Conservation (phyloP, 2,113 vertebrate genomes). For the Cettia cetti region DNA sequence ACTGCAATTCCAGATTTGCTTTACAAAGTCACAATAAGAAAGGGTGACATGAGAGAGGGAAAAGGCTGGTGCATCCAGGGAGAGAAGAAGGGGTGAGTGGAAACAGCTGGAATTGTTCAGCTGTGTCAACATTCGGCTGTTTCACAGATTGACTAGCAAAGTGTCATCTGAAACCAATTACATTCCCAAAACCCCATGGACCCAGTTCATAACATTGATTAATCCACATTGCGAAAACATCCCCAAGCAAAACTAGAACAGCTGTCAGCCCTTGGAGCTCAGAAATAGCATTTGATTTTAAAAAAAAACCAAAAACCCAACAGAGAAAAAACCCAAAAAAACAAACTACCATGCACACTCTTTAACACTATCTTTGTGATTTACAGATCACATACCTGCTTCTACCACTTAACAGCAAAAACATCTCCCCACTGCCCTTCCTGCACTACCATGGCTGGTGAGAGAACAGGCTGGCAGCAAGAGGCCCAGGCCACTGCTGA, state of each 20-base stretch:
- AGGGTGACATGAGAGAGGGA: conserved; percentile 42
- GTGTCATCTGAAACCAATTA: conserved; percentile 85
- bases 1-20: conserved; percentile 21
- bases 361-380: background rate
- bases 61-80: conserved; percentile 60
- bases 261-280: conserved; percentile 74
- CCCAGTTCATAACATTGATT: conserved; percentile 84
- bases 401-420: background rate
- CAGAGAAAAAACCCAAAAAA: background rate
- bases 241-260: conserved; percentile 78
- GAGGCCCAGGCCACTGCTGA: background rate
- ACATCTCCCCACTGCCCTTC: background rate
- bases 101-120: conserved; percentile 81
- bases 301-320: background rate
- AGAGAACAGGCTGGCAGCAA: background rate
- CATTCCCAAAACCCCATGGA: conserved; percentile 78
- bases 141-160: conserved; percentile 80
- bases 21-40: conserved; percentile 62
- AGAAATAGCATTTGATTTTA: conserved; percentile 35
- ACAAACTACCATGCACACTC: background rate
- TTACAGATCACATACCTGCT: conserved; percentile 4
- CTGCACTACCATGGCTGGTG: background rate
- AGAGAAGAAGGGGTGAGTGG: conserved; percentile 71
- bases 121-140: conserved; percentile 76
- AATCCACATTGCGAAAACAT: conserved; percentile 81